Conservation (phyloP, 2,113 vertebrate genomes). For the Bujurquina vittata region DNA sequence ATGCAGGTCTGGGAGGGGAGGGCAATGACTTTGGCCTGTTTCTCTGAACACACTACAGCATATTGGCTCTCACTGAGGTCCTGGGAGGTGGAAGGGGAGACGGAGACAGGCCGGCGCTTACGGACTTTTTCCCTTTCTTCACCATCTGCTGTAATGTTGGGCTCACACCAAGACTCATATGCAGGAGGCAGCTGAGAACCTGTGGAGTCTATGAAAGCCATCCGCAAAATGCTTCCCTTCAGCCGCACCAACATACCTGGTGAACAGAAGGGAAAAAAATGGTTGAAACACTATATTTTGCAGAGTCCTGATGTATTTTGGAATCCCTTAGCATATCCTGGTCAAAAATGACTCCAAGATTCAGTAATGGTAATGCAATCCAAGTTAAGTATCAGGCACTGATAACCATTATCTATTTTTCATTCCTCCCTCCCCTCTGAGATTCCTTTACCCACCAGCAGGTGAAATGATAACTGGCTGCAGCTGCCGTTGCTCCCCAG, state of each 20-base stretch:
- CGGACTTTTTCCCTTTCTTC: conserved; percentile 92
- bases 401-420: neutral
- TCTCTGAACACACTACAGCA: conserved; percentile 97
- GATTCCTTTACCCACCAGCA: conserved; percentile 84
- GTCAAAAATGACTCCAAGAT: neutral
- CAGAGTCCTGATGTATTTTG: neutral
- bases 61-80: conserved; percentile 95
- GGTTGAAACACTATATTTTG: neutral
- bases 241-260: conserved; percentile 92
- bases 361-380: neutral
- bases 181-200: conserved; percentile 87
- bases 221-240: conserved; percentile 91
- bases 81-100: conserved; percentile 95
- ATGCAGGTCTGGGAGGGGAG: conserved; percentile 94
- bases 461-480: conserved; percentile 96
- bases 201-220: conserved; percentile 92
- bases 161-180: conserved; percentile 91
- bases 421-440: neutral
- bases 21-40: conserved; percentile 97
- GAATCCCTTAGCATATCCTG: neutral
- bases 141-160: conserved; percentile 89
- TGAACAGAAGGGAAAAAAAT: neutral
- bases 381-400: neutral
- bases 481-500: conserved; percentile 93
- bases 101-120: conserved; percentile 93